A percentile compares a stretch with the other conserved stretches of the same genome.
These are phyloP conservation scores for Caenorhabditis macrosperma DNA, from an alignment of 2,888 invertebrate species.

Conservation along the genomic window DNA sequence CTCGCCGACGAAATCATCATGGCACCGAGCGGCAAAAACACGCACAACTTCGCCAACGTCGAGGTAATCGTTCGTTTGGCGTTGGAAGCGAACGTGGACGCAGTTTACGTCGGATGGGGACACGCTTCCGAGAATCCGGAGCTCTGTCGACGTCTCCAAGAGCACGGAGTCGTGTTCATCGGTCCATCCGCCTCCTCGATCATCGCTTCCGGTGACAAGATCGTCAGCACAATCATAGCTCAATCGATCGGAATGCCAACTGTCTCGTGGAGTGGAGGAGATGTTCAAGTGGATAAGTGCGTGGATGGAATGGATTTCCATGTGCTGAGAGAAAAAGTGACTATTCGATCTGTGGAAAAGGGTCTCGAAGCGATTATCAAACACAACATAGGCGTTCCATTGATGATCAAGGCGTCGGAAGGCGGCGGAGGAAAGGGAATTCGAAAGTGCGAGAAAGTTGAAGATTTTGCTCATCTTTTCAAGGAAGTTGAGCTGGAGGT, in stretches of 20 bases:
- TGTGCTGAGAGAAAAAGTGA: conserved; percentile 21
- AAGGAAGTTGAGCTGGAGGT: conserved; percentile 87
- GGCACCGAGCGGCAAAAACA: conserved; percentile 96
- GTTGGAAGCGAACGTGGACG: conserved; percentile 82
- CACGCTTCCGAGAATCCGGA: conserved; percentile 99
- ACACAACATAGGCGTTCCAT: conserved; percentile 93
- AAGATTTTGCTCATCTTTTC: conserved; percentile 92
- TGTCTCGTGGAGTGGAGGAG: conserved; percentile 93
- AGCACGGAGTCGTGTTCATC: conserved; percentile 93
- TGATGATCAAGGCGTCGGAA: conserved; percentile 97
- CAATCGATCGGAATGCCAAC: conserved; percentile 95
- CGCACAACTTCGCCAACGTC: conserved; percentile 99
- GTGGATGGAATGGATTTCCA: conserved; percentile 27
- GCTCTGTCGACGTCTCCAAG: conserved; percentile 93
- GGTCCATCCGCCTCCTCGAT: conserved; percentile 93
- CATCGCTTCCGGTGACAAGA: conserved; percentile 99
- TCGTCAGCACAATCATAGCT: conserved; percentile 97
- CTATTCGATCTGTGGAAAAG: conserved; percentile 15
- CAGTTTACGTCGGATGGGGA: conserved; percentile 99
- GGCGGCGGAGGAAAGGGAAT: conserved; percentile 99
- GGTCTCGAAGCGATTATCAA: conserved; percentile 82
- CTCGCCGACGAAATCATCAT: conserved; percentile 99
- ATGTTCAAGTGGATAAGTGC: conserved; percentile 67
- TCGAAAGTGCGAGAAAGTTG: conserved; percentile 92
- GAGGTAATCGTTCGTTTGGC: conserved; percentile 97